phyloP scores from a whole-genome alignment of 1,140 invertebrate species.

The Rhopalosiphum maidis region DNA sequence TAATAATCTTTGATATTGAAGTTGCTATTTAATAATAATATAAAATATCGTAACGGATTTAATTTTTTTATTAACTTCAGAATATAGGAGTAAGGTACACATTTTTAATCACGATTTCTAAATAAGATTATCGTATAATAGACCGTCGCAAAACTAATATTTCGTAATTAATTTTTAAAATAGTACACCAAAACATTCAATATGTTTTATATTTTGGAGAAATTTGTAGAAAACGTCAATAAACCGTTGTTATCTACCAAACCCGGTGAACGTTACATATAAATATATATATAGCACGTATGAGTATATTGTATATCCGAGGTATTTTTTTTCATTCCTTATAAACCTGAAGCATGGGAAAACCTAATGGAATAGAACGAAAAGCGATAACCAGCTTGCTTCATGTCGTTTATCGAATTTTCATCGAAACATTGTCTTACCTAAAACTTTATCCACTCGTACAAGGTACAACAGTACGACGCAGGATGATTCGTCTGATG shows the following conservation, averaged over 20 bases:
- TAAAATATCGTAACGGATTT: no score
- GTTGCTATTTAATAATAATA: no score
- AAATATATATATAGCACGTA: not conserved
- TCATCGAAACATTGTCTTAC: slow-evolving; percentile 17
- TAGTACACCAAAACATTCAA: not conserved
- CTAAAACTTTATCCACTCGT: not conserved
- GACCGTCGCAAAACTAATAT: not conserved
- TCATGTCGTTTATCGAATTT: slow-evolving; percentile 2
- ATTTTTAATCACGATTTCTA: not conserved
- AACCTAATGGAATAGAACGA: slow-evolving; percentile 41
- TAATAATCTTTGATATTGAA: no score
- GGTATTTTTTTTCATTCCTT: slow-evolving; percentile 10
- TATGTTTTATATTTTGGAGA: not conserved
- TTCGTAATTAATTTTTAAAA: not conserved
- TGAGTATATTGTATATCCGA: not conserved
- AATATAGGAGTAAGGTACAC: no score
- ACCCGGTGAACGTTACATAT: not conserved
- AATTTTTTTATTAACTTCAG: not conserved
- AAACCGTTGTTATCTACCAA: not conserved
- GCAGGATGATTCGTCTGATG: no score
- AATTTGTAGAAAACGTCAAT: not conserved
- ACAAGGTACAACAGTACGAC: not conserved
- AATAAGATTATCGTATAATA: not conserved
- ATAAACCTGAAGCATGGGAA: not conserved
- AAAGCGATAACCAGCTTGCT: slow-evolving; percentile 6